Evolutionary conservation across 2,888 invertebrate genomes (phyloP), one percentile per base, ranked within the genome.

Genomic region (Temnothorax ravouxi): DNA sequence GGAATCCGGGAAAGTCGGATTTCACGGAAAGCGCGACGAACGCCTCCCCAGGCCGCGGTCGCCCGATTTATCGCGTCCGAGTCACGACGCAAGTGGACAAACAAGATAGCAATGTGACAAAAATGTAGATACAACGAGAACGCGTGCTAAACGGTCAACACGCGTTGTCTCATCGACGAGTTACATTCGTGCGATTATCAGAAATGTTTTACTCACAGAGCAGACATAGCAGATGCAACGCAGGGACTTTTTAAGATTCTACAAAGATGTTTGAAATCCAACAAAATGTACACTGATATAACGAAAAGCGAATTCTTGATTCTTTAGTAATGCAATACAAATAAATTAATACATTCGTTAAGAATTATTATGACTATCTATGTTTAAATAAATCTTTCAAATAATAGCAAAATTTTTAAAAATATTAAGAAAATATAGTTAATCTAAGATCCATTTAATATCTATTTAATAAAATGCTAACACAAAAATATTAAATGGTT

Each of bases 61-160:
- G 21, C 11, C 5, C n/a, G 38, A 71, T 75, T 75, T 44, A 47
- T 75, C 75, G 44, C 47, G 21, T 54, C 21, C 34, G 6, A 34
- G 54, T 71, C 21, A 15, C 29, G 69, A 52, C n/a, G 71, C 61
- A 8, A 44, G 62, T 15, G 38, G n/a, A 21, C 34, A 50, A 76
- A 50, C 67, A 66, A 66, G 67, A 76, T 50, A 66, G 15, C 21
- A 9, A 50, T 50, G 34, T 62, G 75, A 76, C 67, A 75, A 47
- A 47, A 75, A 75, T 47, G 34, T 44, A 34, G 47, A 75, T 64
- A 59, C 59, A 59, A 38, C 2, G 41, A 5, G 18, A 71, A 15
- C 41, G 11, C 56, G 41, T 62, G 41, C 13, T 61, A 13, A 59
- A 74, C 13, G 38, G 15, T 34, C 34, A 9, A 44, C 29, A 29